Conservation (phyloP, 2,113 vertebrate genomes). For the Sceloporus undulatus region DNA sequence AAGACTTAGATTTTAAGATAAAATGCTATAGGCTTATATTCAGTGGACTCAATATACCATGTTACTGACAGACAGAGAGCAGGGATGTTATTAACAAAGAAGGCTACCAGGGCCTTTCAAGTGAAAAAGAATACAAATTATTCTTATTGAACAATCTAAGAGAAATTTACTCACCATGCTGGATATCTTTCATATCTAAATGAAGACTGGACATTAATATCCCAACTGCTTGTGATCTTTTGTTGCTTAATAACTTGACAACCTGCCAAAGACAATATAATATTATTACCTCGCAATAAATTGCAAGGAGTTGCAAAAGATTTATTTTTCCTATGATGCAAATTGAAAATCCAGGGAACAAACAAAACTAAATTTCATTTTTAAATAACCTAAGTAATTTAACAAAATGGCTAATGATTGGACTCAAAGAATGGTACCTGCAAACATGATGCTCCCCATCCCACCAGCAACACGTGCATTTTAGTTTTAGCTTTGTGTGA, state of each 20-base stretch:
- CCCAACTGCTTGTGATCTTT: slow-evolving; percentile 97
- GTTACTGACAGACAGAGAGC: neutral
- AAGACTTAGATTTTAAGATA: neutral
- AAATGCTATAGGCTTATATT: neutral
- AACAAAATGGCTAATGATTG: slow-evolving; percentile 10
- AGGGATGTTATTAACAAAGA: neutral
- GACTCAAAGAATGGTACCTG: neutral
- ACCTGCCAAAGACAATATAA: slow-evolving; percentile 80
- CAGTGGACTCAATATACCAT: neutral
- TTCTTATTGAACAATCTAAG: neutral
- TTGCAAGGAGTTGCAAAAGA: neutral
- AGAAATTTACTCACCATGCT: slow-evolving; percentile 79
- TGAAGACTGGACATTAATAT: slow-evolving; percentile 99
- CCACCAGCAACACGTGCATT: slow-evolving; percentile 23
- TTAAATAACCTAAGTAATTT: neutral
- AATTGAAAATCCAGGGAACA: slow-evolving; percentile 34
- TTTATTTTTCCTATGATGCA: neutral
- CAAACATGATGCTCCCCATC: neutral
- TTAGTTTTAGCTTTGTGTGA: neutral
- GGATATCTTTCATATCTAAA: slow-evolving; percentile 97
- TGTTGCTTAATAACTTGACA: slow-evolving; percentile 95
- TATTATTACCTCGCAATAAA: slow-evolving; percentile 49
- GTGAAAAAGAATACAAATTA: slow-evolving; percentile 5
- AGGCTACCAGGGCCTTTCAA: neutral
- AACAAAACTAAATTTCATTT: neutral